Evolutionary conservation across 1,140 invertebrate genomes (phyloP).

Genomic region (Neotoxoptera formosana): DNA sequence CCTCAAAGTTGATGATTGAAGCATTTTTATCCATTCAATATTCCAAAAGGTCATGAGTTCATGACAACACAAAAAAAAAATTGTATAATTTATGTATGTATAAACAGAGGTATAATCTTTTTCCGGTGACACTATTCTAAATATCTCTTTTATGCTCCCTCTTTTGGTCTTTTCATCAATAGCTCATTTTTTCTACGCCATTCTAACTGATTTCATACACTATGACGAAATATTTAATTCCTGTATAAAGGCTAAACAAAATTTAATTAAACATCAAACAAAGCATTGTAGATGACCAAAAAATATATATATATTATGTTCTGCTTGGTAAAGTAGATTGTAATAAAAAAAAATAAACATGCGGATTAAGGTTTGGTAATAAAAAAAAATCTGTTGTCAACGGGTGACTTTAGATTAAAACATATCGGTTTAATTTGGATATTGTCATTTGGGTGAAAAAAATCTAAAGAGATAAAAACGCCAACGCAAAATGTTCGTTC

Average conservation of each 20-base stretch:
- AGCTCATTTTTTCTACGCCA: not conserved
- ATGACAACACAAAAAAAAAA: no score
- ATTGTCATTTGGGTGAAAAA: slow-evolving; percentile 41
- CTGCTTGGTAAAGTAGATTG: slow-evolving; percentile 15
- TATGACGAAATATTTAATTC: slow-evolving; percentile 24
- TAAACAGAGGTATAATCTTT: not conserved
- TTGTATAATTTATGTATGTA: no score
- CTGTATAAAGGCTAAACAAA: not conserved
- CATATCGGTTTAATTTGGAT: slow-evolving; percentile 55
- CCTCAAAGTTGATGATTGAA: no score
- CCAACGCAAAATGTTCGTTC: slow-evolving; percentile 39
- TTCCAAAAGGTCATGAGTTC: no score
- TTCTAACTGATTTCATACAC: not conserved
- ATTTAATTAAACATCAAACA: slow-evolving; percentile 54
- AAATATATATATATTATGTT: not conserved
- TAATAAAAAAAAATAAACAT: slow-evolving; percentile 47
- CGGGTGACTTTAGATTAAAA: slow-evolving; percentile 52
- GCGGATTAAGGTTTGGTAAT: slow-evolving; percentile 14
- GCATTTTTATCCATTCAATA: no score
- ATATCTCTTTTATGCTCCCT: not conserved
- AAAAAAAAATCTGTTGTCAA: slow-evolving; percentile 25
- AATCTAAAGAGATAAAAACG: slow-evolving; percentile 49
- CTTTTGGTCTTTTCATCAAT: not conserved
- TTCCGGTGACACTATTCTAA: not conserved
- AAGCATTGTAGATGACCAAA: slow-evolving; percentile 38